These are phyloP conservation scores for Hypercompe scribonia DNA, from an alignment of 2,888 invertebrate genomes.

Conservation along the genomic window DNA sequence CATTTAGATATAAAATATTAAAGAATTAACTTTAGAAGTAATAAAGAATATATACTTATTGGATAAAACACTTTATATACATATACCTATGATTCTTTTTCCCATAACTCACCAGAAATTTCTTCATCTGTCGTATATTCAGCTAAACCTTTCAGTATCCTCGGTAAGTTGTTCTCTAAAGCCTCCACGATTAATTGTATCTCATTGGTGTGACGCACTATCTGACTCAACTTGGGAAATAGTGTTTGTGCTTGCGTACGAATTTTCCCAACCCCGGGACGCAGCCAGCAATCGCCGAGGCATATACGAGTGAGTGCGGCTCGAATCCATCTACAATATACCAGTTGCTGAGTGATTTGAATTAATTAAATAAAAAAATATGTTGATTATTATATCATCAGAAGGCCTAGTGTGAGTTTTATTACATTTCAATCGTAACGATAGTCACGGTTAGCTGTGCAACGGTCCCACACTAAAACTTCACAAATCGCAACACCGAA, in stretches of 20 bases:
- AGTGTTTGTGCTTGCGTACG: slow-evolving; percentile 79
- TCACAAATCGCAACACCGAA: too few relatives aligned
- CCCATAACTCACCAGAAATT: slow-evolving; percentile 67
- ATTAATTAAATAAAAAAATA: background rate
- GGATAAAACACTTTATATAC: too few relatives aligned
- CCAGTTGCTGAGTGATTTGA: background rate
- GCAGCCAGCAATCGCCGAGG: slow-evolving; percentile 80
- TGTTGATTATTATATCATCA: too few relatives aligned
- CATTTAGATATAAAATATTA: background rate
- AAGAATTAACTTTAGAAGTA: background rate
- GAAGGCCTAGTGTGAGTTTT: too few relatives aligned
- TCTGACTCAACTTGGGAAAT: slow-evolving; percentile 78
- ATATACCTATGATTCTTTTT: background rate
- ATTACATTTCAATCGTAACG: too few relatives aligned
- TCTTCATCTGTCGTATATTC: slow-evolving; percentile 84
- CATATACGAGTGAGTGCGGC: slow-evolving; percentile 79
- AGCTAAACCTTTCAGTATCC: slow-evolving; percentile 75
- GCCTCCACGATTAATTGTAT: slow-evolving; percentile 77
- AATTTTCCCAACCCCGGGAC: slow-evolving; percentile 81
- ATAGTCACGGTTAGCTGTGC: too few relatives aligned
- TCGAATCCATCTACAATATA: slow-evolving; percentile 76
- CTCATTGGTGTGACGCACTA: slow-evolving; percentile 71
- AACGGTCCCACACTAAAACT: too few relatives aligned
- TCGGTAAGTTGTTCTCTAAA: slow-evolving; percentile 76
- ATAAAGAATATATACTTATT: background rate